phyloP scores from a whole-genome alignment of 2,888 invertebrate species.

The Nezara viridula region DNA sequence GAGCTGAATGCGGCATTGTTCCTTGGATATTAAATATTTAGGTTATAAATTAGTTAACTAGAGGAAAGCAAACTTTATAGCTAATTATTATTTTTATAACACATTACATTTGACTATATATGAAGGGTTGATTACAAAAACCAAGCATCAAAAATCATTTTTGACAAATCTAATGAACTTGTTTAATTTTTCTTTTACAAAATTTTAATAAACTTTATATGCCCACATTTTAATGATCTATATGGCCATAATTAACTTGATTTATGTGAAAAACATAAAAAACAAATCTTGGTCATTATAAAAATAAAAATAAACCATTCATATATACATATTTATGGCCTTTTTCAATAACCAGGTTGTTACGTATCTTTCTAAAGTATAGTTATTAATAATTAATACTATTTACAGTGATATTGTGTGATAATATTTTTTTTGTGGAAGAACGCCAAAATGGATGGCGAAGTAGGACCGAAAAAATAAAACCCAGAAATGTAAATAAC shows the following conservation, averaged over 20 bases:
- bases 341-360: background rate
- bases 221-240: background rate
- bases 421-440: background rate
- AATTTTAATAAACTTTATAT: background rate
- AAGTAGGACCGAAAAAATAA: background rate
- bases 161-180: background rate
- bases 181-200: background rate
- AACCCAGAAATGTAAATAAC: background rate
- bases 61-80: no score
- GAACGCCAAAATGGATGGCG: background rate
- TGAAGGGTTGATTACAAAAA: slow-evolving; percentile 4
- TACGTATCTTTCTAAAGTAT: background rate
- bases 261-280: background rate
- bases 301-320: background rate
- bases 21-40: background rate
- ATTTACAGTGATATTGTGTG: slow-evolving; percentile 15
- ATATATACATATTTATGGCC: background rate
- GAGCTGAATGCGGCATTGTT: no score
- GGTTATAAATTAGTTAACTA: background rate
- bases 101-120: background rate
- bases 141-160: background rate
- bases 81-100: background rate
- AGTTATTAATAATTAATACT: background rate
- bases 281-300: background rate
- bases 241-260: background rate